Evolutionary conservation across 2,797 vertebrate species (phyloP).

Genomic region (Loris lydekkerianus): DNA sequence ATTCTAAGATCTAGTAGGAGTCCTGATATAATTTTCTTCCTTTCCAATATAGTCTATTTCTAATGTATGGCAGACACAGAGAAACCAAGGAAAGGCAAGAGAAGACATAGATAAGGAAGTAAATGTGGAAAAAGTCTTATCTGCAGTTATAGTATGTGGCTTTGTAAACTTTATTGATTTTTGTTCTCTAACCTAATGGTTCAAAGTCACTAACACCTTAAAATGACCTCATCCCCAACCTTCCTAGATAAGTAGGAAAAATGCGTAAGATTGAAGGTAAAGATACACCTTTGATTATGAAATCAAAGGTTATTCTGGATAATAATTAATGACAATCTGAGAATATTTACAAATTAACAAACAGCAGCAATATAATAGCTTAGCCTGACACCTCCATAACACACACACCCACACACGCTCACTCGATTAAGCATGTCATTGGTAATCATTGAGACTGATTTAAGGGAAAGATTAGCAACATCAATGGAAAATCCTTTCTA

Average conservation of each 20-base stretch:
- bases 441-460: neutral
- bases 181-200: constrained; percentile 16
- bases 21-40: constrained; percentile 12
- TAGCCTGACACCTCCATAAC: neutral
- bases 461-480: constrained; percentile 47
- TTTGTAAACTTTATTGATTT: constrained; percentile 61
- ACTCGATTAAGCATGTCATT: neutral
- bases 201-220: constrained; percentile 59
- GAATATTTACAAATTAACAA: constrained; percentile 47
- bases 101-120: constrained; percentile 37
- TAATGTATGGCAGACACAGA: neutral
- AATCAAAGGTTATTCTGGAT: neutral
- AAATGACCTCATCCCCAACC: constrained; percentile 55
- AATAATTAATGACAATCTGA: constrained; percentile 49
- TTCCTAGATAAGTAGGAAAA: constrained; percentile 14
- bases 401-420: neutral
- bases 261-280: constrained; percentile 25
- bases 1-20: neutral
- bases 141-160: neutral
- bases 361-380: neutral
- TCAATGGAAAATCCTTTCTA: constrained; percentile 49
- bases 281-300: constrained; percentile 9
- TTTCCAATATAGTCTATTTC: constrained; percentile 29
- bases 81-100: neutral
- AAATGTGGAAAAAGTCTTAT: constrained; percentile 23